Base-by-base conservation (phyloP, 2,888 invertebrate species). In the Cancer borealis region DNA sequence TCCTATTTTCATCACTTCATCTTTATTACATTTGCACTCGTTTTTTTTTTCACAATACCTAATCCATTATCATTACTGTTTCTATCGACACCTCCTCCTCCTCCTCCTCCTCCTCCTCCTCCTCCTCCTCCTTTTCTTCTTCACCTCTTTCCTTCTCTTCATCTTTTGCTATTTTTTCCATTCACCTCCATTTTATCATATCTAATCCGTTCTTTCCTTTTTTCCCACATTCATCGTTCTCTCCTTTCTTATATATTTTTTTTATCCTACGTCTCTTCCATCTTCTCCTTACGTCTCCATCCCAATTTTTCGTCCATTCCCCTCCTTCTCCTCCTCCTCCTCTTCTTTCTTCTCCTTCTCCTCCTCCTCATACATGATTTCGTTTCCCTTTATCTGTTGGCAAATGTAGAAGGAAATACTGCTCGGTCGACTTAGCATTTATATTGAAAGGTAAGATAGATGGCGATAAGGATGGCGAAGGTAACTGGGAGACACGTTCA, bases 101-200 rank as follows among this genome's bases (percentile, higher is more conserved):
- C n/a, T 73, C 73, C 73, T n/a, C n/a, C n/a, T 73, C 73, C n/a
- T 73, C 73, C 73, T 73, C n/a, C 73, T 73, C 73, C 73, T n/a
- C 73, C 73, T 73, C 73, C 2, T 73, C n/a, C n/a, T 73, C n/a
- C n/a, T n/a, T n/a, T 3, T 54, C 54, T 3, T 12, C 54, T 3
- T 12, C 54, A 12, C n/a, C n/a, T 26, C n/a, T n/a, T n/a, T 8
- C 8, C n/a, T 73, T 2, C 73, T 26, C n/a, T 21, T 21, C 26
- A 66, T 66, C 66, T 21, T 66, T 66, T 66, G 0, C 10, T 21
- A 66, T 66, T 66, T 66, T 66, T 21, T 66, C 66, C 66, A 66
- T 21, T 21, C 21, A 6, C 66, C 66, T 66, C 17, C 21, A 66
- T 66, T 79, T 79, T 79, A 10, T 30, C 30, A 30, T 26, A 12